phyloP scores from a whole-genome alignment of 2,888 invertebrate genomes.

The Sycophila texana region DNA sequence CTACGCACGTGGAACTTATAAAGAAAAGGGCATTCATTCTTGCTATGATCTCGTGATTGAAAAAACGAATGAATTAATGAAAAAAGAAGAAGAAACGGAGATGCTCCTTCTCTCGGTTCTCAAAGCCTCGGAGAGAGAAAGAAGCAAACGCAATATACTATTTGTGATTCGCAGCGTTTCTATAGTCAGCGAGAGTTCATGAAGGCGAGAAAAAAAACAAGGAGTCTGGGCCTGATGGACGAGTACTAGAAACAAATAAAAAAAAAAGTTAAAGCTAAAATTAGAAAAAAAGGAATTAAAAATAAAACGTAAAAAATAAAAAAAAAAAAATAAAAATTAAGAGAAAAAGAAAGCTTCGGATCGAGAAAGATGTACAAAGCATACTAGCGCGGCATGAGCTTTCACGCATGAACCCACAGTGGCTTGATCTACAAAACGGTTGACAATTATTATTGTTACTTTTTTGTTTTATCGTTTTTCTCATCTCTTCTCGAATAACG shows the following conservation, averaged over 20 bases:
- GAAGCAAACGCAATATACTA: slow-evolving; percentile 39
- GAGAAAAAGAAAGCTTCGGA: slow-evolving; percentile 49
- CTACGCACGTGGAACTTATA: slow-evolving; percentile 42
- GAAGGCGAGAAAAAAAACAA: slow-evolving; percentile 34
- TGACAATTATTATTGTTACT: background rate
- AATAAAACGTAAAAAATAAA: slow-evolving; percentile 47
- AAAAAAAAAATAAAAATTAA: slow-evolving; percentile 53
- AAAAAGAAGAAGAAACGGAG: slow-evolving; percentile 18
- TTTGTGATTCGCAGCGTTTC: slow-evolving; percentile 30
- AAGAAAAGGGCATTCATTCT: slow-evolving; percentile 26
- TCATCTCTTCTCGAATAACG: background rate
- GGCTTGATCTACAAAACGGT: slow-evolving; percentile 30
- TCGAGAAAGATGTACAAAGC: slow-evolving; percentile 69
- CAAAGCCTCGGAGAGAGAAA: slow-evolving; percentile 47
- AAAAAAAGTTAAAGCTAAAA: slow-evolving; percentile 1
- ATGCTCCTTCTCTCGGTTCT: slow-evolving; percentile 22
- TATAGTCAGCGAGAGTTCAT: slow-evolving; percentile 19
- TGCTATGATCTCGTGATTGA: slow-evolving; percentile 13
- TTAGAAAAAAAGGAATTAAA: background rate
- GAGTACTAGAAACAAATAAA: slow-evolving; percentile 42
- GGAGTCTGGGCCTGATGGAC: slow-evolving; percentile 11
- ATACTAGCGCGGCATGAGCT: background rate
- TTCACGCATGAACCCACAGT: slow-evolving; percentile 44
- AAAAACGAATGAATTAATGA: background rate
- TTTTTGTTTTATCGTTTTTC: background rate